phyloP scores from a whole-genome alignment of 2,797 vertebrate species.

The Clarias pachynema region DNA sequence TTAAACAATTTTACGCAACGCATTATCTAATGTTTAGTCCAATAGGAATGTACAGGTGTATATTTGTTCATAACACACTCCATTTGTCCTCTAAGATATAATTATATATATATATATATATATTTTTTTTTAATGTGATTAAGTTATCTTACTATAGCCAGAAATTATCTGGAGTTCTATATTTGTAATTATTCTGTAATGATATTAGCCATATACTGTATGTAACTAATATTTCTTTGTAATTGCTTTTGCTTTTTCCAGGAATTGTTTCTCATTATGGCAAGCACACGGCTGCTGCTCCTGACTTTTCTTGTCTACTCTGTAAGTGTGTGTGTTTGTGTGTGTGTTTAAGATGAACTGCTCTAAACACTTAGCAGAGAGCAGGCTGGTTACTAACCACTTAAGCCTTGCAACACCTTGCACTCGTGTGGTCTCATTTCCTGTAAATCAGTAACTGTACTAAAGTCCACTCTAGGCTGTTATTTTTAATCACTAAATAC shows the following conservation, averaged over 20 bases:
- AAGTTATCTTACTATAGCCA: neutral
- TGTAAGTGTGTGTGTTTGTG: slow-evolving; percentile 52
- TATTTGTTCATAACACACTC: neutral
- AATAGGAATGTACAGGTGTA: neutral
- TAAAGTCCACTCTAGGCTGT: slow-evolving; percentile 39
- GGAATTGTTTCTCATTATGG: slow-evolving; percentile 46
- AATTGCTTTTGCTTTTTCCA: slow-evolving; percentile 18
- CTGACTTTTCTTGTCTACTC: slow-evolving; percentile 51
- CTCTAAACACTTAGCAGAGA: neutral
- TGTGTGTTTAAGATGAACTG: neutral
- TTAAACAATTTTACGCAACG: too few relatives aligned
- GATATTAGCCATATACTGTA: neutral
- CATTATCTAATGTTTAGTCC: neutral
- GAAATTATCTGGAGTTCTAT: neutral
- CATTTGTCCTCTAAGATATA: neutral
- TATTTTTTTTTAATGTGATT: neutral
- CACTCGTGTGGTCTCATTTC: slow-evolving; percentile 31
- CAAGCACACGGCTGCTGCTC: slow-evolving; percentile 43
- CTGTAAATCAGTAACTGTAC: slow-evolving; percentile 56
- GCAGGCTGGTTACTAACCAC: slow-evolving; percentile 22
- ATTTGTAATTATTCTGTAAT: neutral
- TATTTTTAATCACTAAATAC: slow-evolving; percentile 37
- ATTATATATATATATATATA: too few relatives aligned
- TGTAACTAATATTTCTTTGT: neutral
- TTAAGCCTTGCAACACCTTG: slow-evolving; percentile 43